Evolutionary conservation across 1,140 invertebrate genomes (phyloP).

Genomic region (Magallana angulata): DNA sequence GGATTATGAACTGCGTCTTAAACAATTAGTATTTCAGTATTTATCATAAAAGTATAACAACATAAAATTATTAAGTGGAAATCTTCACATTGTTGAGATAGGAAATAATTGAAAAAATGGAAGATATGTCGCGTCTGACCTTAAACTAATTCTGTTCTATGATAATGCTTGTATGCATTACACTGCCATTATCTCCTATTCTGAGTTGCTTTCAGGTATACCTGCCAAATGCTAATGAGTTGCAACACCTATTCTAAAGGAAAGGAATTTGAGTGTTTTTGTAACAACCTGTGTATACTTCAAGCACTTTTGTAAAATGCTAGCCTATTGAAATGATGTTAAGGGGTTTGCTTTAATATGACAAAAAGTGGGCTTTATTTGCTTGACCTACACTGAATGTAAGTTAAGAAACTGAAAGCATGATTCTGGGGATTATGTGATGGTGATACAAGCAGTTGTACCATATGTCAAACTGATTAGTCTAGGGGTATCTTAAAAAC

Average conservation of each 20-base stretch:
- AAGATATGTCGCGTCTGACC: too few relatives aligned
- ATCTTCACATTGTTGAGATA: too few relatives aligned
- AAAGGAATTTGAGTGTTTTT: constrained; percentile 27
- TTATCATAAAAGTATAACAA: too few relatives aligned
- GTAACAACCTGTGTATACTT: not conserved
- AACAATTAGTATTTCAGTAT: too few relatives aligned
- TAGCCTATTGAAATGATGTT: constrained; percentile 16
- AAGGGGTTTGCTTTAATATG: not conserved
- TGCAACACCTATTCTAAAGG: constrained; percentile 39
- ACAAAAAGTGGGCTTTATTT: not conserved
- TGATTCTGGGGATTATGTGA: too few relatives aligned
- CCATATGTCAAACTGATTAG: not conserved
- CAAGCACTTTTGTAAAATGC: not conserved
- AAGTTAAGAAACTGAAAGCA: not conserved
- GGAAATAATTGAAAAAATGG: too few relatives aligned
- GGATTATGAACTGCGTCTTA: too few relatives aligned
- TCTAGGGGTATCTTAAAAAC: not conserved
- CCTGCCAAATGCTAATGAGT: not conserved
- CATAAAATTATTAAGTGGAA: too few relatives aligned
- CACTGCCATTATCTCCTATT: constrained; percentile 7
- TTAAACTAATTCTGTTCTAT: not conserved
- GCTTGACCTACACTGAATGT: not conserved
- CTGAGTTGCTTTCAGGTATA: not conserved
- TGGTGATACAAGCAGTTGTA: too few relatives aligned
- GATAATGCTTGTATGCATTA: constrained; percentile 8